Conservation (phyloP, 2,888 invertebrate genomes). For the Sipha maydis region DNA sequence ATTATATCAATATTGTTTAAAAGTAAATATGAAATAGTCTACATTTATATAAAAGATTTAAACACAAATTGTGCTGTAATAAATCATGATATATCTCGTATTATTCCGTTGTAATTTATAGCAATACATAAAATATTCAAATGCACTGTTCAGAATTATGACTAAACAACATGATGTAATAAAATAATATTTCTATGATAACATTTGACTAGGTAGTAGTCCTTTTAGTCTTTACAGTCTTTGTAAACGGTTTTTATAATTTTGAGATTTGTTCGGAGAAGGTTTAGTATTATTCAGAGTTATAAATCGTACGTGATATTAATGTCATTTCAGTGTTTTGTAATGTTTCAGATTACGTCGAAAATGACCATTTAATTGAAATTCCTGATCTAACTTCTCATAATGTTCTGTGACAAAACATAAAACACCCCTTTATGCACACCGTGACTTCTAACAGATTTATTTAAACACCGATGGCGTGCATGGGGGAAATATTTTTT, state of each 20-base stretch:
- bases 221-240: background rate
- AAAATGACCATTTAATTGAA: conserved; percentile 43
- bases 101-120: too few species aligned
- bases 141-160: background rate
- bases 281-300: background rate
- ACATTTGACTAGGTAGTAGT: background rate
- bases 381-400: conserved; percentile 22
- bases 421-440: background rate
- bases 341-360: conserved; percentile 16
- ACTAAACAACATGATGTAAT: background rate
- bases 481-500: conserved; percentile 19
- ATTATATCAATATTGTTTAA: background rate
- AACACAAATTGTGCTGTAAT: background rate
- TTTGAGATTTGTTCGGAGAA: background rate
- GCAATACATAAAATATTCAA: background rate
- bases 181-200: background rate
- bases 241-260: background rate
- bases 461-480: conserved; percentile 40
- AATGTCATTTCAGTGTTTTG: background rate
- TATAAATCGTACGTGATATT: conserved; percentile 22
- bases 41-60: background rate
- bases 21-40: background rate
- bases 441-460: conserved; percentile 49
- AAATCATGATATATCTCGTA: background rate
- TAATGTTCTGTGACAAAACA: conserved; percentile 21